Evolutionary conservation across 2,888 invertebrate genomes (phyloP).

Genomic region (Gerris lacustris): DNA sequence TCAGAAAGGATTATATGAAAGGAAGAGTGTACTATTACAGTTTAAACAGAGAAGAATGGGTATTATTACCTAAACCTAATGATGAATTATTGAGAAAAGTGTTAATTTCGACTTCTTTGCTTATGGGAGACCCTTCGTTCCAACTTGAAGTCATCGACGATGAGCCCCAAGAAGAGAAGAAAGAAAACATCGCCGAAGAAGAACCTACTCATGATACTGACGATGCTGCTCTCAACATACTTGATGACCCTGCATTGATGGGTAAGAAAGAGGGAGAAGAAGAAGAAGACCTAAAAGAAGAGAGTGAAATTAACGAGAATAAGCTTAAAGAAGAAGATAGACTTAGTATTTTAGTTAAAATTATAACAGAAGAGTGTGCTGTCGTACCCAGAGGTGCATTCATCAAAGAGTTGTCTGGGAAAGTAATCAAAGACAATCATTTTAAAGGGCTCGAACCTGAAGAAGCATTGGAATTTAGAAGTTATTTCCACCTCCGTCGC

Average conservation of each 20-base stretch:
- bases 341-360: constrained; percentile 55
- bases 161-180: not conserved
- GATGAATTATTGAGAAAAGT: not conserved
- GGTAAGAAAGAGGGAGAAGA: not conserved
- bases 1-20: constrained; percentile 55
- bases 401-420: constrained; percentile 58
- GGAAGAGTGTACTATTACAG: constrained; percentile 51
- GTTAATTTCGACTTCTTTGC: not conserved
- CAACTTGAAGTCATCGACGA: not conserved
- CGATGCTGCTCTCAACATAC: not conserved
- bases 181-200: not conserved
- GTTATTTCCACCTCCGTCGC: constrained; percentile 62
- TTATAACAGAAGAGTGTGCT: constrained; percentile 60
- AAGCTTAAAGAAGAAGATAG: constrained; percentile 66
- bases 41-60: constrained; percentile 4
- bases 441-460: constrained; percentile 51
- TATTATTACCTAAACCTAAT: not conserved
- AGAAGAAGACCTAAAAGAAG: not conserved
- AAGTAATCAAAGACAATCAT: constrained; percentile 54
- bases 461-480: constrained; percentile 57
- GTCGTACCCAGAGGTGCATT: constrained; percentile 68
- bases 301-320: constrained; percentile 20
- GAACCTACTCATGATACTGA: not conserved
- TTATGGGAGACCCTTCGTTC: constrained; percentile 3
- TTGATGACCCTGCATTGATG: not conserved